Percentiles rank a stretch among this genome's conserved stretches.
phyloP scores from a whole-genome alignment of 2,888 invertebrate genomes.

The Caenorhabditis afra region DNA sequence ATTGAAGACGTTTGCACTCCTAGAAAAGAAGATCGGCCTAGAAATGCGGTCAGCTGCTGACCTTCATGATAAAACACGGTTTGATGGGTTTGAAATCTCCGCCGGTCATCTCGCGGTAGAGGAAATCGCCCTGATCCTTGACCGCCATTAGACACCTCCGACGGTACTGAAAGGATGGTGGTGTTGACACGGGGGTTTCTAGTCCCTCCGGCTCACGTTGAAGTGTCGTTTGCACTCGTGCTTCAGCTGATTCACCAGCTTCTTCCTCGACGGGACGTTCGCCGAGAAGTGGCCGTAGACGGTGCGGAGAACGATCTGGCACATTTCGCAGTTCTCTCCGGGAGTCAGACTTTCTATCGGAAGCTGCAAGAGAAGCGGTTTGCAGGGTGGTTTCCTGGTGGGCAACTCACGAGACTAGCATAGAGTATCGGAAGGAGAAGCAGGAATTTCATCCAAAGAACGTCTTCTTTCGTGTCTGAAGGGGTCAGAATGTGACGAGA shows the following conservation, averaged over 20 bases:
- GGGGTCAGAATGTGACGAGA: slow-evolving; percentile 19
- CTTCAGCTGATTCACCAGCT: slow-evolving; percentile 69
- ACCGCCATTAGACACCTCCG: slow-evolving; percentile 67
- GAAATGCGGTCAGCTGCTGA: background rate
- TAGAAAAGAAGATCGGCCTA: slow-evolving; percentile 17
- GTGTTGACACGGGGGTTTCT: background rate
- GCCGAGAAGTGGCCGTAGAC: slow-evolving; percentile 70
- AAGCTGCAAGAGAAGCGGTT: slow-evolving; percentile 25
- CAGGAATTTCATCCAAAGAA: slow-evolving; percentile 37
- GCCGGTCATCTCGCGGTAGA: slow-evolving; percentile 65
- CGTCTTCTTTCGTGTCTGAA: slow-evolving; percentile 1
- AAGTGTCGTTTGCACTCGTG: slow-evolving; percentile 77
- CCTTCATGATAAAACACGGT: slow-evolving; percentile 63
- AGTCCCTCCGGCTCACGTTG: slow-evolving; percentile 56
- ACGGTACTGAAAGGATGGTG: slow-evolving; percentile 65
- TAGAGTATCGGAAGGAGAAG: slow-evolving; percentile 27
- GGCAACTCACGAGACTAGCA: slow-evolving; percentile 26
- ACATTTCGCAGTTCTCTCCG: slow-evolving; percentile 68
- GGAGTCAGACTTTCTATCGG: slow-evolving; percentile 54
- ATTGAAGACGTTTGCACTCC: slow-evolving; percentile 67
- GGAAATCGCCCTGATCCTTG: slow-evolving; percentile 62
- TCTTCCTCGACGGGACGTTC: slow-evolving; percentile 61
- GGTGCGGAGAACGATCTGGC: slow-evolving; percentile 68
- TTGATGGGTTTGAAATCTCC: slow-evolving; percentile 66
- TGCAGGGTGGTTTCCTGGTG: background rate